These are phyloP conservation scores for Danio albolineatus DNA, from an alignment of 2,797 vertebrate species.

Conservation along the genomic window DNA sequence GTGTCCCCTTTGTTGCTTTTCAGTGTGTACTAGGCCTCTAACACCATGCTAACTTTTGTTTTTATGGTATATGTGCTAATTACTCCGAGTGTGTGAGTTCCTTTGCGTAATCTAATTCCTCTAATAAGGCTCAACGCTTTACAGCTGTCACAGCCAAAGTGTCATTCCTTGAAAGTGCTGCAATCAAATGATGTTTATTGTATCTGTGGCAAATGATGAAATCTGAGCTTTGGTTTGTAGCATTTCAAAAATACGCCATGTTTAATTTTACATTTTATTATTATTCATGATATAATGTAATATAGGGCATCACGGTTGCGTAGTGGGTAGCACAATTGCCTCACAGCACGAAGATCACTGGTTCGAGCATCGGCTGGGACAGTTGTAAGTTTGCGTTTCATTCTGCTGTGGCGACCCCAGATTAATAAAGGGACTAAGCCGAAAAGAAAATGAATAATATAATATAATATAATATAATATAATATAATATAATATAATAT, in stretches of 20 bases:
- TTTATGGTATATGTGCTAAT: conserved; percentile 3
- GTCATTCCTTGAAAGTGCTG: not conserved
- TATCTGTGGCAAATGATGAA: not conserved
- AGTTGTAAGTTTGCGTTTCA: no score
- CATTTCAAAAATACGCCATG: not conserved
- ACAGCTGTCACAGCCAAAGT: not conserved
- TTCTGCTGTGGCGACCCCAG: no score
- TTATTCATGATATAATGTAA: no score
- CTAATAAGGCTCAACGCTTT: not conserved
- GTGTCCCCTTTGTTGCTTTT: not conserved
- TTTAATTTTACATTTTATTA: not conserved
- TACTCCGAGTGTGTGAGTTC: conserved; percentile 9
- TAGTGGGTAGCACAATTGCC: no score
- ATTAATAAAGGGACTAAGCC: no score
- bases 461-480: no score
- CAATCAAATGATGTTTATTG: not conserved
- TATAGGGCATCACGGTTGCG: no score
- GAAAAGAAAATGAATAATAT: no score
- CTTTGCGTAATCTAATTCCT: conserved; percentile 10
- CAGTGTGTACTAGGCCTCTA: conserved; percentile 18
- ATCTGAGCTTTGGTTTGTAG: not conserved
- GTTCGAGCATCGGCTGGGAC: no score
- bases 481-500: no score
- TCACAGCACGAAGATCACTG: no score
- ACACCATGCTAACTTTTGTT: not conserved